Conservation (phyloP, 2,797 vertebrate genomes). For the Balearica regulorum region DNA sequence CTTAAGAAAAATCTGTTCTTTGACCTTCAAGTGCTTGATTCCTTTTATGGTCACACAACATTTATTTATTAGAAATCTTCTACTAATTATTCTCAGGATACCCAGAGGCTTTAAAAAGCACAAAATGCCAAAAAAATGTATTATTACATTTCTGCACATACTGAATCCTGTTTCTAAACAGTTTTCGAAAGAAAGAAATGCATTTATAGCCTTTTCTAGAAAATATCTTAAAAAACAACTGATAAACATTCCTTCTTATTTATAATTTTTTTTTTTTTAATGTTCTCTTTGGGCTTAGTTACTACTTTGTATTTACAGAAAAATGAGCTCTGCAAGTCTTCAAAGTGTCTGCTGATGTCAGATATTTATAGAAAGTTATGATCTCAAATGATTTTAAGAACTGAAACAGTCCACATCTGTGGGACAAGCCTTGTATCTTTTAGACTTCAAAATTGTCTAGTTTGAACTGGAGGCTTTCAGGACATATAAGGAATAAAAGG, state of each 20-base stretch:
- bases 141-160: background rate
- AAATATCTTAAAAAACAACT: background rate
- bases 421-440: background rate
- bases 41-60: background rate
- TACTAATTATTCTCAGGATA: background rate
- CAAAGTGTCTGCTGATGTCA: background rate
- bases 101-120: slow-evolving; percentile 1
- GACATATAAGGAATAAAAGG: background rate
- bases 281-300: slow-evolving; percentile 47
- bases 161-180: background rate
- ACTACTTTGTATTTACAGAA: slow-evolving; percentile 12
- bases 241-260: background rate
- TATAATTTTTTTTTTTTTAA: background rate
- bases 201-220: background rate
- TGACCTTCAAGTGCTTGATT: slow-evolving; percentile 29
- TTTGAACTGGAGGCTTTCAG: background rate
- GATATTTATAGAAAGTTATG: slow-evolving; percentile 33
- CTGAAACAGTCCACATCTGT: background rate
- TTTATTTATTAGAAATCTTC: slow-evolving; percentile 25
- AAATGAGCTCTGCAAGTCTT: background rate
- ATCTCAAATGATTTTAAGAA: slow-evolving; percentile 27
- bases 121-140: background rate
- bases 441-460: background rate
- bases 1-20: background rate
- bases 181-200: background rate